phyloP scores from a whole-genome alignment of 2,113 vertebrate species.

The Hiodon alosoides region DNA sequence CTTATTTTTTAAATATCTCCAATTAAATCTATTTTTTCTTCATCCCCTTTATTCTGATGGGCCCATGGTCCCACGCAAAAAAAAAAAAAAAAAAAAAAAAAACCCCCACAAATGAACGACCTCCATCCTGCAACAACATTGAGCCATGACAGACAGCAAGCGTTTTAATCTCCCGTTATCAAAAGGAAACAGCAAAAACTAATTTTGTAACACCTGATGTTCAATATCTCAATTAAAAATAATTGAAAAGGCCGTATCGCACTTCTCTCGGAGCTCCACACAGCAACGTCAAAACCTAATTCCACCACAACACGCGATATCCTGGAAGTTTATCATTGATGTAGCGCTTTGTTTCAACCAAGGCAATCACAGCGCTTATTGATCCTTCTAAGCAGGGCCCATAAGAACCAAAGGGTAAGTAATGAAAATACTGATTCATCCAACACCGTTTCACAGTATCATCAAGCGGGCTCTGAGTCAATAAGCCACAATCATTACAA shows the following conservation, averaged over 20 bases:
- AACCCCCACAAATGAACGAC: neutral
- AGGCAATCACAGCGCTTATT: slow-evolving; percentile 26
- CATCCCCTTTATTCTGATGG: slow-evolving; percentile 31
- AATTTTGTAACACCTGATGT: slow-evolving; percentile 4
- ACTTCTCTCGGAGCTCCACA: neutral
- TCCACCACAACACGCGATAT: neutral
- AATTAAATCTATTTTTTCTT: slow-evolving; percentile 42
- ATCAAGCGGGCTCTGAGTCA: neutral
- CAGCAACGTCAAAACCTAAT: neutral
- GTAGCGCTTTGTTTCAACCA: slow-evolving; percentile 25
- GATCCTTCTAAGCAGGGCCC: slow-evolving; percentile 17
- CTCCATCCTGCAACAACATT: neutral
- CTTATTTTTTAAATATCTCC: slow-evolving; percentile 22
- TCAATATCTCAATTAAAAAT: slow-evolving; percentile 10
- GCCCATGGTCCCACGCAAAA: slow-evolving; percentile 36
- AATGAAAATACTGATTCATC: slow-evolving; percentile 7
- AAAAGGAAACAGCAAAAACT: neutral
- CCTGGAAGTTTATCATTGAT: slow-evolving; percentile 19
- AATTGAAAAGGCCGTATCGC: neutral
- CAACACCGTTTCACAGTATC: neutral
- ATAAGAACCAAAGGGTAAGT: neutral
- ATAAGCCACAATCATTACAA: neutral
- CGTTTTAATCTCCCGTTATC: slow-evolving; percentile 2
- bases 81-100: neutral
- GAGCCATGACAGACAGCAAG: too few species aligned